Evolutionary conservation across 1,140 invertebrate genomes (phyloP), one percentile per base, ranked within the genome.

Genomic region (Atta colombica): DNA sequence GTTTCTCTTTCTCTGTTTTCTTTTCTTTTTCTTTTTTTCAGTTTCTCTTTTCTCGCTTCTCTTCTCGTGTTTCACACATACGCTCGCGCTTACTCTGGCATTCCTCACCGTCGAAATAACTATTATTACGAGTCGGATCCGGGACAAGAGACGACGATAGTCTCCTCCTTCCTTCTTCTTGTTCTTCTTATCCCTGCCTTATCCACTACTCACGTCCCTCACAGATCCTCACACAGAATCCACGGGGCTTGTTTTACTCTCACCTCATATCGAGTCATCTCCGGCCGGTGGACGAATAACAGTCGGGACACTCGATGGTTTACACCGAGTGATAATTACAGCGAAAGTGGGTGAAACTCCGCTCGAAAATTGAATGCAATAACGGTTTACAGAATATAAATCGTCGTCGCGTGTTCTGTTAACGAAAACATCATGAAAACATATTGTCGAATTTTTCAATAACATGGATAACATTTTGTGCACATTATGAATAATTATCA

Each of bases 111-210:
- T 87, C 74, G 71, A 86, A 77, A 89, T 89, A 85, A 91, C 90
- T 92, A 88, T 89, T 89, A 91, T 90, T 91, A 91, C 86, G 77
- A 91, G 87, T 88, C 86, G 86, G 75, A 93, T 91, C 85, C 77
- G 85, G 82, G 78, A 88, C 85, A 86, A 92, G 90, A 90, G 84
- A 60, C 89, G 75, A 88, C 89, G 89, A 85, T 88, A 84, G 63
- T 82, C 66, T 86, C 35, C 39, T 25, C 81, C 39, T 85, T 45
- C 55, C 45, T 49, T 77, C 51, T 58, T 63, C 53, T 77, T 45
- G 65, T 53, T 45, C 49, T 53, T 81, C 65, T 18, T 66, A 55
- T 53, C 49, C 49, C 14, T 35, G 16, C 69, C 61, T 65, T 8
- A n/a, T 55, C 16, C 55, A 58, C 77, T 16, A 35, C 8, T n/a